Evolutionary conservation across 2,113 vertebrate genomes (phyloP).

Genomic region (Proteles cristata): DNA sequence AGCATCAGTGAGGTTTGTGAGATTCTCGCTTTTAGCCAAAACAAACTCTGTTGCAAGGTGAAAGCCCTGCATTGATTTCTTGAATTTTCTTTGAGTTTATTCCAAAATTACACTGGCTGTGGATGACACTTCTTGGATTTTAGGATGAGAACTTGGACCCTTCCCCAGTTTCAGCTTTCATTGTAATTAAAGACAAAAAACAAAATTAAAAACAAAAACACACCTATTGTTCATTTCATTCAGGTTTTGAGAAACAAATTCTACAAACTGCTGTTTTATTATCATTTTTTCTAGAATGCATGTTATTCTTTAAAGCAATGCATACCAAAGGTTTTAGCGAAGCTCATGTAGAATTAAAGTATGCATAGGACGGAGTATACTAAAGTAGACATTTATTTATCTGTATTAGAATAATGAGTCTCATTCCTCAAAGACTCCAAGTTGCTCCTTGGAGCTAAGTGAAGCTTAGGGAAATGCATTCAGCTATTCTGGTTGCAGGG

Average conservation of each 20-base stretch:
- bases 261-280: not conserved
- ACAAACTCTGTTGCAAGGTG: not conserved
- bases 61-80: not conserved
- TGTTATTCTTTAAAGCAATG: not conserved
- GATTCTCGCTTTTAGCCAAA: not conserved
- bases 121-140: not conserved
- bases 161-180: not conserved
- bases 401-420: slow-evolving; percentile 20
- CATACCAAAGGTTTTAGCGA: not conserved
- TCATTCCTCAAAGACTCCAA: not conserved
- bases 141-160: not conserved
- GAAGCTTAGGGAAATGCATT: slow-evolving; percentile 16
- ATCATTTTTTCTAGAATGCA: not conserved
- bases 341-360: not conserved
- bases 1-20: not conserved
- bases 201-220: not conserved
- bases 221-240: not conserved
- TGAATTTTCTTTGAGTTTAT: not conserved
- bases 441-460: not conserved
- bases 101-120: not conserved
- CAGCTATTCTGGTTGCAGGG: not conserved
- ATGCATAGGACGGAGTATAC: not conserved
- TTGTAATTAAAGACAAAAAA: not conserved
- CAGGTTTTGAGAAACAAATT: not conserved
- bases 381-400: not conserved